These are phyloP conservation scores for Pteropus alecto DNA, from an alignment of 2,113 vertebrate species.

Conservation along the genomic window DNA sequence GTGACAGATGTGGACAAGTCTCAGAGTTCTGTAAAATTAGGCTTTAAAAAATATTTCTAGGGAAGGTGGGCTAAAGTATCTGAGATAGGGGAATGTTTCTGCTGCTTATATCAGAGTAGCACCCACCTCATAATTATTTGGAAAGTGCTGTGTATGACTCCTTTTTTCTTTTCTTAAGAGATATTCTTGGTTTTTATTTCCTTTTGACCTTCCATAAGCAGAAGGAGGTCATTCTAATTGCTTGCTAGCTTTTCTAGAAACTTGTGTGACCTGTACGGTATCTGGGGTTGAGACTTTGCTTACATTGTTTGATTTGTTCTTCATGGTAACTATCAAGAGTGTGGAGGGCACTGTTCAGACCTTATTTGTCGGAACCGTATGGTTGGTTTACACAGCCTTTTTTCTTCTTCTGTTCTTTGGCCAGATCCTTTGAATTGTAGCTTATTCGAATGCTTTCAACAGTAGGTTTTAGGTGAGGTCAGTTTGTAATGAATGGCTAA, in stretches of 20 bases:
- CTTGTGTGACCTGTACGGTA: neutral
- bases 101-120: neutral
- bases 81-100: neutral
- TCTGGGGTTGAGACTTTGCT: constrained; percentile 2
- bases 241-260: constrained; percentile 1
- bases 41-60: neutral
- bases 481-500: neutral
- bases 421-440: neutral
- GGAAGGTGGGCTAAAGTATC: neutral
- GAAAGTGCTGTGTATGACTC: neutral
- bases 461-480: constrained; percentile 33
- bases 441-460: constrained; percentile 35
- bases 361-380: constrained; percentile 10
- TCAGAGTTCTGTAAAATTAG: neutral
- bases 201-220: constrained; percentile 9
- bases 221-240: constrained; percentile 10
- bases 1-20: neutral
- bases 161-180: neutral
- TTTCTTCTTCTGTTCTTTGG: neutral
- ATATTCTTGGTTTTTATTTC: constrained; percentile 7
- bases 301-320: constrained; percentile 61
- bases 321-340: neutral
- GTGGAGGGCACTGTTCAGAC: neutral
- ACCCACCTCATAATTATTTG: neutral
- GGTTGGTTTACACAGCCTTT: neutral